Percentiles rank a stretch among this genome's conserved stretches.
These are phyloP conservation scores for Cyprinodon tularosa DNA, from an alignment of 2,113 vertebrate genomes.

Conservation along the genomic window DNA sequence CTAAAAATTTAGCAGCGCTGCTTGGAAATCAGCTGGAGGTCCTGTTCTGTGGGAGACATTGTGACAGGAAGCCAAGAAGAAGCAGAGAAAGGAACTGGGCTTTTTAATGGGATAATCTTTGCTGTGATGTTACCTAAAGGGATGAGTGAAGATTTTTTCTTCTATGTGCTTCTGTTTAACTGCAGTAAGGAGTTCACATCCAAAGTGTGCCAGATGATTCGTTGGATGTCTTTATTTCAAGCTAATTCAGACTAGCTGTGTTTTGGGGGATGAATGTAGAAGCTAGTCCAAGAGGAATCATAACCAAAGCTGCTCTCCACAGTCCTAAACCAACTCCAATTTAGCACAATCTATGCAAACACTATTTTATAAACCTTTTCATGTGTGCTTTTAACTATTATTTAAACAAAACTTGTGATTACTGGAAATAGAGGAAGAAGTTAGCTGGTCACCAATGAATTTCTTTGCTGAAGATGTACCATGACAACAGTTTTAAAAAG, in stretches of 20 bases:
- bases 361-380: too few relatives aligned
- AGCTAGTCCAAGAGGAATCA: background rate
- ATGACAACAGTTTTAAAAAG: too few relatives aligned
- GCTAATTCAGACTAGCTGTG: background rate
- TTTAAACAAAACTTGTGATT: too few relatives aligned
- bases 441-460: too few relatives aligned
- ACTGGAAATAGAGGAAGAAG: too few relatives aligned
- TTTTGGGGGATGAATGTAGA: background rate
- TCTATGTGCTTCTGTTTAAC: background rate
- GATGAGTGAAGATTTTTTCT: background rate
- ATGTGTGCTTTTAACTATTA: too few relatives aligned
- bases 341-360: too few relatives aligned
- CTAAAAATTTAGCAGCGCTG: conserved; percentile 48
- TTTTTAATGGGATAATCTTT: conserved; percentile 18
- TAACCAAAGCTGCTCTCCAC: too few relatives aligned
- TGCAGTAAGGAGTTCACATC: background rate
- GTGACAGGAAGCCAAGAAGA: conserved; percentile 34
- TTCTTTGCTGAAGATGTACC: too few relatives aligned
- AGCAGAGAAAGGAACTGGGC: conserved; percentile 12
- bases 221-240: background rate
- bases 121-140: conserved; percentile 13
- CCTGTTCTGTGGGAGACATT: conserved; percentile 45
- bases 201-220: background rate
- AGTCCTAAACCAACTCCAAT: too few relatives aligned
- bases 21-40: conserved; percentile 39